Conservation (phyloP, 2,797 vertebrate genomes). For the Falco biarmicus region DNA sequence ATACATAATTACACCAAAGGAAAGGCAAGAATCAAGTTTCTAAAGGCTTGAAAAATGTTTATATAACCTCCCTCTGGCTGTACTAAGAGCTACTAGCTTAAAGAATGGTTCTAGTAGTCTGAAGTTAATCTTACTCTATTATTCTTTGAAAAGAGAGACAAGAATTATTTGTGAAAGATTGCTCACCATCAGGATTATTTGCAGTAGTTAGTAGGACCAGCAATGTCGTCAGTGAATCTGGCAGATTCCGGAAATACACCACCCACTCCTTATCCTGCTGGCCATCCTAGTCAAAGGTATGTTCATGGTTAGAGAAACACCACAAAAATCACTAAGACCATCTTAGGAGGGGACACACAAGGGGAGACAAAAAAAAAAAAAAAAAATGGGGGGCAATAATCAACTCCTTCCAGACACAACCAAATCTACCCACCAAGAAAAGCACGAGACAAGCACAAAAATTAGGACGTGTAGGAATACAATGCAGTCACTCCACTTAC, state of each 20-base stretch:
- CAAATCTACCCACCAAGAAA: rapidly evolving
- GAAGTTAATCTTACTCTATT: background rate
- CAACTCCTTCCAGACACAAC: background rate
- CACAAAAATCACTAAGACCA: background rate
- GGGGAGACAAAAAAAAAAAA: background rate
- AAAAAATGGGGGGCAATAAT: background rate
- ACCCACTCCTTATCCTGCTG: slow-evolving; percentile 86
- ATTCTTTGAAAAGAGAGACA: background rate
- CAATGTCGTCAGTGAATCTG: slow-evolving; percentile 86
- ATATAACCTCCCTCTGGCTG: background rate
- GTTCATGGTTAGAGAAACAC: background rate
- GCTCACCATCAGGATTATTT: slow-evolving; percentile 94
- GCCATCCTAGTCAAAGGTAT: slow-evolving; percentile 76
- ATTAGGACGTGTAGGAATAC: background rate
- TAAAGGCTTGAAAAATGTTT: background rate
- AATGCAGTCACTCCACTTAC: background rate
- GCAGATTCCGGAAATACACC: slow-evolving; percentile 87
- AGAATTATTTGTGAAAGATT: background rate
- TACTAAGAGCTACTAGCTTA: background rate
- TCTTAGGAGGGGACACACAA: background rate
- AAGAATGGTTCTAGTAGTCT: background rate
- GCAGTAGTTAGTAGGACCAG: slow-evolving; percentile 94
- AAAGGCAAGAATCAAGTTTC: background rate
- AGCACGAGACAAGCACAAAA: background rate
- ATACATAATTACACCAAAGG: background rate